These are phyloP conservation scores for Malurus melanocephalus DNA, from an alignment of 2,113 vertebrate genomes.

Conservation along the genomic window DNA sequence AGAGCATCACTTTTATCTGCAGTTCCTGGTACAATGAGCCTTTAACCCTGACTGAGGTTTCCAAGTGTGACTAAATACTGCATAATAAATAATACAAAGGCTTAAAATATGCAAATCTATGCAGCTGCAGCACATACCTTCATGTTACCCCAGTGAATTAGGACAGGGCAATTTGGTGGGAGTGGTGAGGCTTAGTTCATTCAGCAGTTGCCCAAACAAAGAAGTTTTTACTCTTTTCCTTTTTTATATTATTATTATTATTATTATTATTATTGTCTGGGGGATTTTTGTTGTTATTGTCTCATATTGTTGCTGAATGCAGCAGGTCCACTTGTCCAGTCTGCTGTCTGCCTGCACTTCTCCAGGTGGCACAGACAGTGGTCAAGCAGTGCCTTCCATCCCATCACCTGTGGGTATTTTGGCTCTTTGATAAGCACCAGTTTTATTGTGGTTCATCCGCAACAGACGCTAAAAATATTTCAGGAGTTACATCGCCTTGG, in stretches of 20 bases:
- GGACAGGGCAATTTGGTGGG: accelerated
- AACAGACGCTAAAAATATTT: slow-evolving; percentile 56
- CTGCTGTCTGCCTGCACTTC: neutral
- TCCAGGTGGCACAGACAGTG: neutral
- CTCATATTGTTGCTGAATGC: neutral
- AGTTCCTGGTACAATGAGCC: neutral
- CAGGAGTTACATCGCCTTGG: slow-evolving; percentile 57
- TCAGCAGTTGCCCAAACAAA: neutral
- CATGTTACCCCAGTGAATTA: neutral
- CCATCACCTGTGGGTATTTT: neutral
- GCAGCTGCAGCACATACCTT: neutral
- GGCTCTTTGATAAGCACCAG: neutral
- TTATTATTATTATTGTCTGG: neutral
- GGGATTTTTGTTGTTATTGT: neutral
- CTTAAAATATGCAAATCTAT: neutral
- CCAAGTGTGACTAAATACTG: neutral
- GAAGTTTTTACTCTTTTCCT: neutral
- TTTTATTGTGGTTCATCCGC: slow-evolving; percentile 31
- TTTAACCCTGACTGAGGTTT: neutral
- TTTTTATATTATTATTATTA: no score
- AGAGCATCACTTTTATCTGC: neutral
- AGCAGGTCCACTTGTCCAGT: neutral
- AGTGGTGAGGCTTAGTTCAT: neutral
- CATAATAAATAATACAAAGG: neutral
- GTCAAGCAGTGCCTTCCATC: neutral